A percentile compares a stretch with the other conserved stretches of the same genome.
Evolutionary conservation across 2,797 vertebrate species (phyloP).

Genomic region (Onychomys torridus): DNA sequence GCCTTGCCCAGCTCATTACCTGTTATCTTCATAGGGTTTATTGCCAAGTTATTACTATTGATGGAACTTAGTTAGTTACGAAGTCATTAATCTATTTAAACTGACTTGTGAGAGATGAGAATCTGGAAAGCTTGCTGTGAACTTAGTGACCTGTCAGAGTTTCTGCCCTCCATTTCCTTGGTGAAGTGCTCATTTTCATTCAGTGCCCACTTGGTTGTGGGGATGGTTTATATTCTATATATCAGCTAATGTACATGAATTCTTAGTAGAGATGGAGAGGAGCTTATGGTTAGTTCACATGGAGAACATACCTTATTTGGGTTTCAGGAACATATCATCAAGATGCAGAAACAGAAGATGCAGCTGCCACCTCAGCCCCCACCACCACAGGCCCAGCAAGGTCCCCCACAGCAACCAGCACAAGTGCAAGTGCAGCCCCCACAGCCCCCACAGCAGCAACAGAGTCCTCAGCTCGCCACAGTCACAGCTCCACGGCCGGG

Average conservation of each 20-base stretch:
- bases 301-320: slow-evolving; percentile 11
- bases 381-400: slow-evolving; percentile 74
- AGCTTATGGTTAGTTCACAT: background rate
- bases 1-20: background rate
- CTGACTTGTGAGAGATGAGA: background rate
- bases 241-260: background rate
- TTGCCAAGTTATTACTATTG: background rate
- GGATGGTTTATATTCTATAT: background rate
- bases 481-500: slow-evolving; percentile 93
- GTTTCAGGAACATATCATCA: slow-evolving; percentile 92
- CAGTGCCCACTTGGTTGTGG: background rate
- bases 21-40: background rate
- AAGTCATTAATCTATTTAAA: background rate
- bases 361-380: slow-evolving; percentile 91
- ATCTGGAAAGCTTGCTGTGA: background rate
- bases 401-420: slow-evolving; percentile 86
- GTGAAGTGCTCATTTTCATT: background rate
- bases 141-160: background rate
- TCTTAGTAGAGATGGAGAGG: background rate
- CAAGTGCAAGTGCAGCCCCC: slow-evolving; percentile 90
- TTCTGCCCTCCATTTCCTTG: background rate
- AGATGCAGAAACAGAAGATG: slow-evolving; percentile 96
- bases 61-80: background rate
- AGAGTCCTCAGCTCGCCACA: slow-evolving; percentile 92
- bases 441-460: slow-evolving; percentile 82